Percentiles rank a stretch among this genome's conserved stretches.
Conservation (phyloP, 2,888 invertebrate genomes). For the Apamea monoglypha region DNA sequence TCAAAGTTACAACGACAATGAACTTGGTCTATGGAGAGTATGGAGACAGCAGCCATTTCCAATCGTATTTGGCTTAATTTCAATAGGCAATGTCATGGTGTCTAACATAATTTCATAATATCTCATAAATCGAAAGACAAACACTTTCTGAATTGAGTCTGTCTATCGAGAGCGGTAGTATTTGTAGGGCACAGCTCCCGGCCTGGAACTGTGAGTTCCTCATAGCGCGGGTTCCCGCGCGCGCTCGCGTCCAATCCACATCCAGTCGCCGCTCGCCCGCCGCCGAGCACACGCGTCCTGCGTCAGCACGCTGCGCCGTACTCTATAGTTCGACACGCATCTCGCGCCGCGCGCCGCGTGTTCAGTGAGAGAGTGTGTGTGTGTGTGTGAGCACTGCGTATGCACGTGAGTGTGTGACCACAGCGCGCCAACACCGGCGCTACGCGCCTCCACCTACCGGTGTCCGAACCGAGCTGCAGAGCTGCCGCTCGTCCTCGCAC, state of each 20-base stretch:
- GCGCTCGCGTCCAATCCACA: constrained; percentile 56
- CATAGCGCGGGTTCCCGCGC: constrained; percentile 28
- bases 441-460: neutral
- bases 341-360: constrained; percentile 3
- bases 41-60: neutral
- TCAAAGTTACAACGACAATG: neutral
- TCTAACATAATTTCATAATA: neutral
- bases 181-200: constrained; percentile 41
- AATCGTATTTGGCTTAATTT: neutral
- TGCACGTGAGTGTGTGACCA: neutral
- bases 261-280: constrained; percentile 57
- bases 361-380: constrained; percentile 27
- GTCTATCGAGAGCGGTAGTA: neutral
- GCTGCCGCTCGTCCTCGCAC: neutral
- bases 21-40: neutral
- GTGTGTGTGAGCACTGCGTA: constrained; percentile 3
- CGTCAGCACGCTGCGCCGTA: neutral
- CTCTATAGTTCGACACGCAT: neutral
- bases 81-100: neutral
- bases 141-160: neutral
- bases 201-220: constrained; percentile 14
- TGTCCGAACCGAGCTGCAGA: neutral
- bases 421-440: constrained; percentile 4
- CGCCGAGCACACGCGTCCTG: constrained; percentile 8
- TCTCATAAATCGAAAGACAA: too few species aligned